Evolutionary conservation across 2,797 vertebrate genomes (phyloP).

Genomic region (Sebastes kiyomatsui): DNA sequence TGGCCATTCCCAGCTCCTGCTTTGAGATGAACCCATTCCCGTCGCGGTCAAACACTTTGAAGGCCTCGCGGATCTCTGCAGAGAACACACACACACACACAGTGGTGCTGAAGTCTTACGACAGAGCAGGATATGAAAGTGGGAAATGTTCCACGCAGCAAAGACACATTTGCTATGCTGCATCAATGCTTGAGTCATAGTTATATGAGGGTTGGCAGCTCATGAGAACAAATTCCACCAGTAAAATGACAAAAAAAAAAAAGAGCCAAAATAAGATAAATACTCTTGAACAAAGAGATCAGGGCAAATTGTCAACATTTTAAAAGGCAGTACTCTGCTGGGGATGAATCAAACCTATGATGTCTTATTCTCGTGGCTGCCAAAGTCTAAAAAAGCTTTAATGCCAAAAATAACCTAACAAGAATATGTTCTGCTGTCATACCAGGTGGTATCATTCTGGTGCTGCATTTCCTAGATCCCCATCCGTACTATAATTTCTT

Average conservation of each 20-base stretch:
- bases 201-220: constrained; percentile 55
- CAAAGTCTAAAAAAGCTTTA: constrained; percentile 1
- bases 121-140: constrained; percentile 37
- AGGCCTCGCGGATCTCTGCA: constrained; percentile 95
- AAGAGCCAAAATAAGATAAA: constrained; percentile 24
- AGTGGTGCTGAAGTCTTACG: constrained; percentile 23
- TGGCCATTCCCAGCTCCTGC: constrained; percentile 96
- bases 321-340: background rate
- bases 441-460: background rate
- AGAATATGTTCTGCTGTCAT: background rate
- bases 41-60: constrained; percentile 96
- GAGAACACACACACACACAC: constrained; percentile 25
- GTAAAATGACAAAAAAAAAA: constrained; percentile 15
- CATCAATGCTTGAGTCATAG: constrained; percentile 65
- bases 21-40: constrained; percentile 98
- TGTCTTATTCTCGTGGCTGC: background rate
- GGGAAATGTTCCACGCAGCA: constrained; percentile 49
- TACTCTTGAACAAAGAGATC: constrained; percentile 25
- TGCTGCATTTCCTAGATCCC: background rate
- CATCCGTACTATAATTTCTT: background rate
- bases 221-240: constrained; percentile 44
- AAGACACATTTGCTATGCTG: constrained; percentile 58
- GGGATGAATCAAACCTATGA: constrained; percentile 15
- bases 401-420: constrained; percentile 2
- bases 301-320: constrained; percentile 18